Base-by-base conservation (phyloP, 2,888 invertebrate species). In the Drosophila falleni region DNA sequence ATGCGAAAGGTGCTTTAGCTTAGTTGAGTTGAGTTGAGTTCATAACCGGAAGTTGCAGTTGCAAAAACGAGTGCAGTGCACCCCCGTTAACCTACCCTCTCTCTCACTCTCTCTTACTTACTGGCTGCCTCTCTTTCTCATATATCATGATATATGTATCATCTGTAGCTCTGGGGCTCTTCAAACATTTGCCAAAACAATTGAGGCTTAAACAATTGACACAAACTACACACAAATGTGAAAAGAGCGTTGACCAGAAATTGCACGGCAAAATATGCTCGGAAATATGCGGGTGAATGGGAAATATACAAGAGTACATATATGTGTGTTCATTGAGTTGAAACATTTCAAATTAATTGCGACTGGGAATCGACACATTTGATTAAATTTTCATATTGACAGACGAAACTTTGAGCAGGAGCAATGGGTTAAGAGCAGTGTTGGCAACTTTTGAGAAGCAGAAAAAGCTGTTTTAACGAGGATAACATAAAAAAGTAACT, bases 261-360 rank as follows among this genome's bases (percentile, higher is more conserved):
- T 37, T 37, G 37, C 51, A n/a, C 26, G 35, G 42, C 53, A 54
- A 70, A 67, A 70, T 67, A 65, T 66, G 63, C 50, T 50, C 50
- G 50, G 35, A 50, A 35, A 50, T 15, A 67, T 71, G 85, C 70
- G 80, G 80, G 80, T 46, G 2, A 0, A 37, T 8, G 23, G 29
- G 11, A 16, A 2, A 23, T 23, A 23, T 5, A 1, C 39, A 31
- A 19, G 59, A 50, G 42, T 37, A 41, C 35, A 26, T 47, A n/a
- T 60, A 51, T 68, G 46, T 69, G 54, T 71, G 87, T 62, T 76
- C 70, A 76, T 60, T 87, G 81, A 68, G 49, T 61, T 78, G 81
- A 86, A 89, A 89, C 86, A 89, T 86, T 88, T 89, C 83, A 86
- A 89, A 89, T 86, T 86, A 87, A 89, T 86, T 86, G 89, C 86